Evolutionary conservation across 2,113 vertebrate species (phyloP).

Genomic region (Cacatua alba): DNA sequence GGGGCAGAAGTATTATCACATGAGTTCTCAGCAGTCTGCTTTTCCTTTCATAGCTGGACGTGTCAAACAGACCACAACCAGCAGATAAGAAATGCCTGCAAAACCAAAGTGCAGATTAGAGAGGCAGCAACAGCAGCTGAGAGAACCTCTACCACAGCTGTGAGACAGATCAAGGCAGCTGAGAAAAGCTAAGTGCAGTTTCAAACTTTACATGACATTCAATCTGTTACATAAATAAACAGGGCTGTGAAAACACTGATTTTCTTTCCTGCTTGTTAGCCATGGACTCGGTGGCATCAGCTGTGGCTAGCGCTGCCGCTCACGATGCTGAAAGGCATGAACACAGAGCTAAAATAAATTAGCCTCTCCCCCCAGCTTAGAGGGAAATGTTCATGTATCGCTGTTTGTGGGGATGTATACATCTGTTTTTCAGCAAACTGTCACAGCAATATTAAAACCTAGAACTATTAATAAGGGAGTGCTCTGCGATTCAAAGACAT

Average conservation of each 20-base stretch:
- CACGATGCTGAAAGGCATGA: not conserved
- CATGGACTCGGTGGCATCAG: not conserved
- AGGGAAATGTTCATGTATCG: not conserved
- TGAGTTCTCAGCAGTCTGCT: not conserved
- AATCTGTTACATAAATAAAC: not conserved
- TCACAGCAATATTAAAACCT: not conserved
- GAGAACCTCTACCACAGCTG: not conserved
- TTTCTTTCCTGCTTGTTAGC: slow-evolving; percentile 3
- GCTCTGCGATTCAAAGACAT: not conserved
- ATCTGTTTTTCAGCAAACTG: not conserved
- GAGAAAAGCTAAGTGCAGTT: slow-evolving; percentile 4
- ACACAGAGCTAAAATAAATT: not conserved
- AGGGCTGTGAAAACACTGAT: not conserved
- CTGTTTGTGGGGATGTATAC: not conserved
- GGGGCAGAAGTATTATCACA: not conserved
- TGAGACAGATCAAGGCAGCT: not conserved
- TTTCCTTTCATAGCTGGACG: not conserved
- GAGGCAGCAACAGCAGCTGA: not conserved
- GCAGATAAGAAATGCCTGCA: slow-evolving; percentile 49
- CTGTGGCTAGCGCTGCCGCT: not conserved
- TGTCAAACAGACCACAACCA: slow-evolving; percentile 18
- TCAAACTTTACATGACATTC: slow-evolving; percentile 10
- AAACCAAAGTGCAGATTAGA: slow-evolving; percentile 35
- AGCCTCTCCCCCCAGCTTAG: not conserved
- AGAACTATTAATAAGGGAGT: not conserved